Conservation (phyloP, 2,797 vertebrate genomes). For the Sebastes flavidus region DNA sequence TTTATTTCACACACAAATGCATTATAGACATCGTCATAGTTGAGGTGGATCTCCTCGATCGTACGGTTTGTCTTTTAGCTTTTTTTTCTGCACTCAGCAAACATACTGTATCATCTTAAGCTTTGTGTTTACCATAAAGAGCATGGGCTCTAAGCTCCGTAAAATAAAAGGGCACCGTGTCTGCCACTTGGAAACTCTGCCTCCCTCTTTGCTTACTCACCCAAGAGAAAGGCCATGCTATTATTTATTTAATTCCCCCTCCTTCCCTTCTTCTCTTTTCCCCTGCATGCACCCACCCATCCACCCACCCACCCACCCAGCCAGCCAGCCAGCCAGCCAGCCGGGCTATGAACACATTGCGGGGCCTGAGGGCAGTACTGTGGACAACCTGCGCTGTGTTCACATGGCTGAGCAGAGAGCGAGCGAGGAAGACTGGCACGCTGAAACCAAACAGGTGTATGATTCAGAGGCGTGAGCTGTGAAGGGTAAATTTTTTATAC, state of each 20-base stretch:
- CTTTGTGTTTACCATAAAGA: slow-evolving; percentile 62
- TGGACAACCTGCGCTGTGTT: slow-evolving; percentile 84
- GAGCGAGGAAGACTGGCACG: slow-evolving; percentile 83
- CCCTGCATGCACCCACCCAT: slow-evolving; percentile 48
- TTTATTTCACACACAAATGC: neutral
- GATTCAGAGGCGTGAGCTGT: slow-evolving; percentile 83
- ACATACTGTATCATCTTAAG: slow-evolving; percentile 50
- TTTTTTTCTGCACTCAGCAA: slow-evolving; percentile 23
- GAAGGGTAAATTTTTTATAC: slow-evolving; percentile 84
- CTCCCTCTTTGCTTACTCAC: slow-evolving; percentile 69
- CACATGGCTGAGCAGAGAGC: slow-evolving; percentile 85
- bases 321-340: slow-evolving; percentile 59
- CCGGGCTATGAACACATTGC: slow-evolving; percentile 85
- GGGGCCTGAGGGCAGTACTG: slow-evolving; percentile 82
- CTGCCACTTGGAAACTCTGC: slow-evolving; percentile 65
- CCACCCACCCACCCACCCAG: no score
- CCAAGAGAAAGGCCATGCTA: slow-evolving; percentile 72
- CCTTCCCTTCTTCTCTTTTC: slow-evolving; percentile 37
- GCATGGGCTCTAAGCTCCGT: slow-evolving; percentile 45
- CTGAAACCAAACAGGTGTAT: slow-evolving; percentile 86
- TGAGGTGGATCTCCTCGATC: neutral
- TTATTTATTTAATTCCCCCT: slow-evolving; percentile 81
- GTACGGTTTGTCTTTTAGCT: slow-evolving; percentile 5
- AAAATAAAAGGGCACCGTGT: slow-evolving; percentile 74
- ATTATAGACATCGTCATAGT: neutral